Conservation (phyloP, 2,888 invertebrate genomes). For the Epinotia brunnichana region DNA sequence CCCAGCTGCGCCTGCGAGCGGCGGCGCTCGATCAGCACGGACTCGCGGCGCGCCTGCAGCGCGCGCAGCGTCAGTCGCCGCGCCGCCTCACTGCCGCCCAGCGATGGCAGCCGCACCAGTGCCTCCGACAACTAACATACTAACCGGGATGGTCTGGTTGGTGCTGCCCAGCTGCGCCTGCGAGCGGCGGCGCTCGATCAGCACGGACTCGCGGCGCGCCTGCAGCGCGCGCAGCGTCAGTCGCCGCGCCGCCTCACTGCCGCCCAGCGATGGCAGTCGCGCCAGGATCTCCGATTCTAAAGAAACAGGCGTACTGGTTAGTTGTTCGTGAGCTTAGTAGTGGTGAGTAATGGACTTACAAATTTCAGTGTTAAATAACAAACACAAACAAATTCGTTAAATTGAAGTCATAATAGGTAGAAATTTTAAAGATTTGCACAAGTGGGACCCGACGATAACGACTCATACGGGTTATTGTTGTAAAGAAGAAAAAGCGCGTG, state of each 20-base stretch:
- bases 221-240: conserved; percentile 93
- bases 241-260: conserved; percentile 84
- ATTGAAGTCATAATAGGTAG: too few species aligned
- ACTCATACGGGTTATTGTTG: too few species aligned
- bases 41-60: conserved; percentile 91
- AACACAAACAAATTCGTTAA: too few species aligned
- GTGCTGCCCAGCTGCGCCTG: conserved; percentile 52
- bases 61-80: conserved; percentile 92
- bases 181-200: conserved; percentile 88
- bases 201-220: conserved; percentile 91
- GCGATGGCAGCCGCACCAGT: conserved; percentile 63
- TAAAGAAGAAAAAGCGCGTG: too few species aligned
- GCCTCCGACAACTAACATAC: conserved; percentile 35
- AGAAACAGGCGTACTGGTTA: background rate
- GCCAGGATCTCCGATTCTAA: conserved; percentile 50
- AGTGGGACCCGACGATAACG: too few species aligned
- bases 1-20: conserved; percentile 82
- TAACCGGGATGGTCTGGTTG: conserved; percentile 1
- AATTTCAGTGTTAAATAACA: too few species aligned
- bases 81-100: conserved; percentile 79
- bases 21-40: conserved; percentile 87
- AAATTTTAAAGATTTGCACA: too few species aligned
- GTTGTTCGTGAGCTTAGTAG: too few species aligned
- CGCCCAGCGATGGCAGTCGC: conserved; percentile 67
- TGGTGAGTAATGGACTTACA: too few species aligned